Evolutionary conservation across 2,797 vertebrate genomes (phyloP).

Genomic region (Huso huso): DNA sequence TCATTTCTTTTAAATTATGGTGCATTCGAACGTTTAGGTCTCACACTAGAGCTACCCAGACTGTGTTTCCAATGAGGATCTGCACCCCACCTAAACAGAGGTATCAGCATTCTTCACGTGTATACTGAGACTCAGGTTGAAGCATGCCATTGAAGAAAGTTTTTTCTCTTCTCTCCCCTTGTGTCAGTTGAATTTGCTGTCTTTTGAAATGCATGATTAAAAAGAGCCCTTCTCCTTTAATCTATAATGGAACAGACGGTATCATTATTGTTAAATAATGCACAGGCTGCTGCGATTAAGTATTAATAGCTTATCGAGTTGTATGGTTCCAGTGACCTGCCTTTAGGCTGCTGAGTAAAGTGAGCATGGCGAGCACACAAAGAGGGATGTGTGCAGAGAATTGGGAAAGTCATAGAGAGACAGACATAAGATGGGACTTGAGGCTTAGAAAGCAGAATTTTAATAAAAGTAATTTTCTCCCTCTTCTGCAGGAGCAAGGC

Average conservation of each 20-base stretch:
- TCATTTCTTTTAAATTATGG: too few relatives aligned
- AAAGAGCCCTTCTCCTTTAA: constrained; percentile 57
- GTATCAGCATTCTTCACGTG: too few relatives aligned
- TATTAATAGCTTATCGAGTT: constrained; percentile 77
- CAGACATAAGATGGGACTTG: not conserved
- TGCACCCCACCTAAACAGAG: too few relatives aligned
- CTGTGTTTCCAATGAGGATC: too few relatives aligned
- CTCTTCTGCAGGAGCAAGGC: not conserved
- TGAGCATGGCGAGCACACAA: constrained; percentile 27
- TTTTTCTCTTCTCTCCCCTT: constrained; percentile 17
- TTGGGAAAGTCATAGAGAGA: not conserved
- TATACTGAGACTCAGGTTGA: not conserved
- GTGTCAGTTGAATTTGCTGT: constrained; percentile 11
- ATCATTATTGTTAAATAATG: constrained; percentile 83
- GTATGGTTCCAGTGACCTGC: constrained; percentile 52
- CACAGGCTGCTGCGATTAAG: constrained; percentile 70
- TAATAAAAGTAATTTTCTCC: not conserved
- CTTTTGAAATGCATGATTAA: constrained; percentile 62
- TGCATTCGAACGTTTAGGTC: too few relatives aligned
- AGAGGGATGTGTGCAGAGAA: constrained; percentile 2
- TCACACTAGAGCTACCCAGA: too few relatives aligned
- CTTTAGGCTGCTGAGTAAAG: constrained; percentile 46
- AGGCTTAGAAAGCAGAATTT: not conserved
- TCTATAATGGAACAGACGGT: constrained; percentile 79
- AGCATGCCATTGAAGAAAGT: not conserved